Percentiles rank a stretch among this genome's conserved stretches.
Conservation (phyloP, 2,888 invertebrate genomes). For the Ochlodes sylvanus region DNA sequence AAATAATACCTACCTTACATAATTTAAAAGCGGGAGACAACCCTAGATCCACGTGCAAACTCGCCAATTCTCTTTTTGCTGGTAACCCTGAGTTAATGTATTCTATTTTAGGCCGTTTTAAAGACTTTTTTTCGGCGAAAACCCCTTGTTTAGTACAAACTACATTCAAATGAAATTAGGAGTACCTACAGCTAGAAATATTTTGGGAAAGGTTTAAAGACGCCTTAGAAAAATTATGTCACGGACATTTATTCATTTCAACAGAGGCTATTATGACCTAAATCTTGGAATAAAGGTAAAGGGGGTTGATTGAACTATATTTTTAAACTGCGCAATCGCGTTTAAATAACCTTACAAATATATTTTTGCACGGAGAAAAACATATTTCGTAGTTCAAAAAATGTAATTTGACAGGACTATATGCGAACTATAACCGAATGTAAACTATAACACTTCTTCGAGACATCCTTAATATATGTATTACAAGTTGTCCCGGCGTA, state of each 20-base stretch:
- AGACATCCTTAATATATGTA: too few relatives aligned
- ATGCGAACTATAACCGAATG: too few relatives aligned
- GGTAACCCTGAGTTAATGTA: conserved; percentile 22
- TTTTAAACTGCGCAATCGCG: not conserved
- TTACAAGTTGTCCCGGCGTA: too few relatives aligned
- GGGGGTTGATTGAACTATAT: not conserved
- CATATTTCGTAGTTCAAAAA: too few relatives aligned
- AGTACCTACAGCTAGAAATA: not conserved
- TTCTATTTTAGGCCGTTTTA: conserved; percentile 16
- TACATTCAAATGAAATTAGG: not conserved
- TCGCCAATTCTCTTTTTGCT: conserved; percentile 29
- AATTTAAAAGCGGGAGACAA: not conserved
- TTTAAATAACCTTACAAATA: not conserved
- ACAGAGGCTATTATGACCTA: not conserved
- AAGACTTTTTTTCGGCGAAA: not conserved
- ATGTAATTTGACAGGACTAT: too few relatives aligned
- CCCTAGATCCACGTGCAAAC: conserved; percentile 20
- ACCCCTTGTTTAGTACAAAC: not conserved
- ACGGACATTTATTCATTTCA: not conserved
- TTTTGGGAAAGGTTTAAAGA: not conserved
- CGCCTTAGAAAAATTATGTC: not conserved
- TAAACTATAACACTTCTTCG: too few relatives aligned
- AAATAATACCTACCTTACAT: too few relatives aligned
- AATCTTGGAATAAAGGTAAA: not conserved
- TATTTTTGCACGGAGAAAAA: too few relatives aligned